Percentiles rank a stretch among this genome's conserved stretches.
Conservation (phyloP, 2,797 vertebrate species). For the Apogon hyalosoma region DNA sequence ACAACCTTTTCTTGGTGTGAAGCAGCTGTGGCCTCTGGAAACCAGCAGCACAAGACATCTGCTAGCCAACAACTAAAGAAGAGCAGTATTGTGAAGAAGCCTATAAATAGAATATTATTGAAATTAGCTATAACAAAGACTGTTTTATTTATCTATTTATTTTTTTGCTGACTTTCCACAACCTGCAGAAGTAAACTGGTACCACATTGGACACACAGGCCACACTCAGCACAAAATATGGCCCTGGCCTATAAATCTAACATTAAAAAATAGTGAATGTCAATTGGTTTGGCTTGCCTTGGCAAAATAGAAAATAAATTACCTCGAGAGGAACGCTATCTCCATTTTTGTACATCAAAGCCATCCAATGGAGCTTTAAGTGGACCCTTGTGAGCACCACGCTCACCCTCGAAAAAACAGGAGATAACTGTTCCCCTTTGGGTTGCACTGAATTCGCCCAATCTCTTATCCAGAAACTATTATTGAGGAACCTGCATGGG, state of each 20-base stretch:
- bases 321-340: slow-evolving; percentile 32
- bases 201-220: slow-evolving; percentile 10
- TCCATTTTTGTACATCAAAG: slow-evolving; percentile 46
- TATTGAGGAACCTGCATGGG: background rate
- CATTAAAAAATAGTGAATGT: slow-evolving; percentile 40
- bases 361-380: slow-evolving; percentile 42
- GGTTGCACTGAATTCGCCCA: slow-evolving; percentile 25
- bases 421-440: slow-evolving; percentile 25
- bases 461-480: slow-evolving; percentile 8
- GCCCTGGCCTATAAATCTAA: slow-evolving; percentile 24
- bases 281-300: slow-evolving; percentile 49
- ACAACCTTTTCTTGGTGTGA: slow-evolving; percentile 16
- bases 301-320: slow-evolving; percentile 38
- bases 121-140: slow-evolving; percentile 21
- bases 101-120: slow-evolving; percentile 6
- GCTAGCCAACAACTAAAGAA: slow-evolving; percentile 10
- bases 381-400: slow-evolving; percentile 44
- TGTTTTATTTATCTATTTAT: too few relatives aligned
- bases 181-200: slow-evolving; percentile 24
- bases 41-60: slow-evolving; percentile 37
- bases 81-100: background rate
- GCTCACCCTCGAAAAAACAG: slow-evolving; percentile 26
- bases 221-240: slow-evolving; percentile 19
- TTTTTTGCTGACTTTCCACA: slow-evolving; percentile 1
- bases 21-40: slow-evolving; percentile 23